Evolutionary conservation across 1,140 invertebrate genomes (phyloP), one percentile per base, ranked within the genome.

Genomic region (Pteromalus puparum): DNA sequence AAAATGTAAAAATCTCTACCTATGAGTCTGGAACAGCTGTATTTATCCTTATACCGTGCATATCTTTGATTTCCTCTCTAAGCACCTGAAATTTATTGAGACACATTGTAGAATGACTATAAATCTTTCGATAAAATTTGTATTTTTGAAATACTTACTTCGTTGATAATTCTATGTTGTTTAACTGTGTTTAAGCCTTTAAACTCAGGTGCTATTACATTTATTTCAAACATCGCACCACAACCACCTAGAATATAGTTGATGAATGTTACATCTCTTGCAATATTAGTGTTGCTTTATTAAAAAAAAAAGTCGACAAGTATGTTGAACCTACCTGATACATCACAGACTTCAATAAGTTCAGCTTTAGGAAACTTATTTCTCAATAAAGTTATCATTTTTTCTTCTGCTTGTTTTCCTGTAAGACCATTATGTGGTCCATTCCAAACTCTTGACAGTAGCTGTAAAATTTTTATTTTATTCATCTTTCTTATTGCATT

Each of bases 141-240:
- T 12, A 67, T 21, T 9, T 38, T 67, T 30, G 21, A 28, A 76
- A 70, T 53, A 82, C 24, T 88, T 93, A 95, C 95, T 88, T 97
- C 95, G 87, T 96, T 97, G 0, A 98, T 96, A 24, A 97, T 90
- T 88, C 95, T 93, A 92, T 98, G 97, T 90, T 98, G 97, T 89
- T 97, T 97, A 0, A 97, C 95, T 38, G 94, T 95, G 46, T 94
- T 95, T 15, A 97, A 90, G 30, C 96, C 97, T 92, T 95, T 93
- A 89, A 98, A 98, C 89, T 97, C 96, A 68, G 93, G 92, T 18
- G 96, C 94, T 92, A 97, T 95, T 24, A 98, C 94, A 87, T 94
- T 95, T 46, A 98, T 95, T 93, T 97, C 96, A 93, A 96, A 98
- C 97, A 98, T 98, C 30, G 97, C 96, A 53, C 97, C 97, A 93